Evolutionary conservation across 2,888 invertebrate genomes (phyloP).

Genomic region (Platynereis dumerilii): DNA sequence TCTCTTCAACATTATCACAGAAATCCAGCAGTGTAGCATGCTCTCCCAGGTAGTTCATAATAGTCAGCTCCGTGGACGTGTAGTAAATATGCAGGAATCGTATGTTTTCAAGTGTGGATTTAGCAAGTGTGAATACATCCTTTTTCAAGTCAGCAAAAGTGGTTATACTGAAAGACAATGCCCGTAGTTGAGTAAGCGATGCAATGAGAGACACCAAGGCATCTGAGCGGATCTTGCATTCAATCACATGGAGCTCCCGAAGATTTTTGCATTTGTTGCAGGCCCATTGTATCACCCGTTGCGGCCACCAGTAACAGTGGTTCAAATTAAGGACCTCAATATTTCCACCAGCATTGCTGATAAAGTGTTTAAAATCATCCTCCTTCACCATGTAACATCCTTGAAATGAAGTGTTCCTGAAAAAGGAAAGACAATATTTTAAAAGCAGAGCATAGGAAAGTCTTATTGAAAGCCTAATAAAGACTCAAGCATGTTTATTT

Average conservation of each 20-base stretch:
- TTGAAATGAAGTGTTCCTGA: constrained; percentile 46
- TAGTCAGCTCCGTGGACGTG: constrained; percentile 43
- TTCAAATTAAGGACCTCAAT: constrained; percentile 50
- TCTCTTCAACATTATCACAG: constrained; percentile 50
- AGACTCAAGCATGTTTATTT: too few relatives aligned
- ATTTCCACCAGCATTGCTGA: constrained; percentile 38
- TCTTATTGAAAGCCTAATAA: too few relatives aligned
- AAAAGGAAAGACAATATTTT: constrained; percentile 37
- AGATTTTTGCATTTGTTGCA: constrained; percentile 49
- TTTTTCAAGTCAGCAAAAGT: constrained; percentile 54
- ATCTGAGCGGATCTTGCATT: constrained; percentile 48
- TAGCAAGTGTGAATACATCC: constrained; percentile 46
- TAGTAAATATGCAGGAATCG: constrained; percentile 51
- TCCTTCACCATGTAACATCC: constrained; percentile 43
- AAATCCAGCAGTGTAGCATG: constrained; percentile 53
- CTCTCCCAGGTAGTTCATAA: constrained; percentile 51
- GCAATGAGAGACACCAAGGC: constrained; percentile 49
- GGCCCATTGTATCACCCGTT: constrained; percentile 41
- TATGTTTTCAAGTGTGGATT: constrained; percentile 45
- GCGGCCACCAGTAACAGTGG: constrained; percentile 55
- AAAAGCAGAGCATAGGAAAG: too few relatives aligned
- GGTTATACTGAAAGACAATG: constrained; percentile 49
- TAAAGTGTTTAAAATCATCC: constrained; percentile 43
- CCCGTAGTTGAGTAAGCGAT: constrained; percentile 42
- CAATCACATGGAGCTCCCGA: constrained; percentile 48